These are phyloP conservation scores for Parnassius glacialis DNA, from an alignment of 2,888 invertebrate genomes.

Conservation along the genomic window DNA sequence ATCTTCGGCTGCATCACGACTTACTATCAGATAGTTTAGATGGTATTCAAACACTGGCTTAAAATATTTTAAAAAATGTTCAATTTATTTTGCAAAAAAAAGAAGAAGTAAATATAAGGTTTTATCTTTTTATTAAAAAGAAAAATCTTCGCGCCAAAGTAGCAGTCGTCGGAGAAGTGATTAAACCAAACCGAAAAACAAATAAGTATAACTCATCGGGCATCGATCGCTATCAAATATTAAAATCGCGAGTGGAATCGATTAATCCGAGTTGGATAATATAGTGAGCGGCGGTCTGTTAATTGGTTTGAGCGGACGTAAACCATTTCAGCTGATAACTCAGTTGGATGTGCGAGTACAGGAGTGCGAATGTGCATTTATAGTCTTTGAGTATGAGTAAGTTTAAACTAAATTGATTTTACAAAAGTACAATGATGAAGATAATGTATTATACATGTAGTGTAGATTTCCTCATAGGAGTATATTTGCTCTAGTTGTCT, in stretches of 20 bases:
- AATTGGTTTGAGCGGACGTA: slow-evolving; percentile 70
- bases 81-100: too few species aligned
- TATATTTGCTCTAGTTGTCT: too few species aligned
- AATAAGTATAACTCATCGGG: slow-evolving; percentile 66
- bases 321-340: slow-evolving; percentile 60
- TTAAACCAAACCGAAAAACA: slow-evolving; percentile 51
- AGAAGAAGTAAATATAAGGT: too few species aligned
- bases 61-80: too few species aligned
- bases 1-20: too few species aligned
- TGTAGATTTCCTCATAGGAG: too few species aligned
- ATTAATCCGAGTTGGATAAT: slow-evolving; percentile 70
- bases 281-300: slow-evolving; percentile 57
- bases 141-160: background rate
- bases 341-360: slow-evolving; percentile 40
- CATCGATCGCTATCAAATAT: slow-evolving; percentile 70
- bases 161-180: background rate
- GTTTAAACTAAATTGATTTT: background rate
- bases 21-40: too few species aligned
- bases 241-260: slow-evolving; percentile 67
- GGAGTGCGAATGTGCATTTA: slow-evolving; percentile 14
- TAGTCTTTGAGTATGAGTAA: background rate
- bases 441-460: too few species aligned
- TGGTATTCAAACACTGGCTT: too few species aligned
- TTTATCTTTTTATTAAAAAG: too few species aligned
- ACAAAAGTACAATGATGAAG: too few species aligned